Evolutionary conservation across 2,888 invertebrate genomes (phyloP).

Genomic region (Cryptosula pallasiana): DNA sequence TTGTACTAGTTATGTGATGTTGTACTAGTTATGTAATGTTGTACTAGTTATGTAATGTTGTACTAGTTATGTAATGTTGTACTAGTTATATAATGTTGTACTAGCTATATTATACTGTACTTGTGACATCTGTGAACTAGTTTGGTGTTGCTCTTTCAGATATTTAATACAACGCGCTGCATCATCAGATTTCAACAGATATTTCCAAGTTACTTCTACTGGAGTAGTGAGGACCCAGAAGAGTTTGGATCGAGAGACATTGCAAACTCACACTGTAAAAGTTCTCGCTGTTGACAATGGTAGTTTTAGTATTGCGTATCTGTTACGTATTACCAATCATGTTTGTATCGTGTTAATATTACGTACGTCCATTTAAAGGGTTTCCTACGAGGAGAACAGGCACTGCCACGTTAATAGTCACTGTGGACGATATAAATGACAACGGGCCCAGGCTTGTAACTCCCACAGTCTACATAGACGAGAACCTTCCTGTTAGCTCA

Average conservation of each 20-base stretch:
- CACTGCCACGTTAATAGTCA: not conserved
- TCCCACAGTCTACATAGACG: slow-evolving; percentile 1
- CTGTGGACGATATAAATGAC: not conserved
- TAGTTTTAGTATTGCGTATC: too few species aligned
- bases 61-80: too few species aligned
- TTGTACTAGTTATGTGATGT: too few species aligned
- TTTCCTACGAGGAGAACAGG: slow-evolving; percentile 3
- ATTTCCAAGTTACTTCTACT: not conserved
- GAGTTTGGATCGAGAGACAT: slow-evolving; percentile 41
- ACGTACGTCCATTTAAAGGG: not conserved
- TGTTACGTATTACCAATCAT: too few species aligned
- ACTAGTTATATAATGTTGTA: too few species aligned
- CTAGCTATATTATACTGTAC: too few species aligned
- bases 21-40: too few species aligned
- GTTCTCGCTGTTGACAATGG: slow-evolving; percentile 50
- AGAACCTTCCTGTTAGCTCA: slow-evolving; percentile 5
- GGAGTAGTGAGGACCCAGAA: slow-evolving; percentile 30
- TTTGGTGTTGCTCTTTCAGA: not conserved
- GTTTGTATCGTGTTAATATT: too few species aligned
- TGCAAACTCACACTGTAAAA: slow-evolving; percentile 33
- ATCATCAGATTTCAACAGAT: not conserved
- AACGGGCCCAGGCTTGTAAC: slow-evolving; percentile 4
- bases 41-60: too few species aligned
- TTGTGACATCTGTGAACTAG: too few species aligned
- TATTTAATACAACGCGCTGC: not conserved